Base-by-base conservation (phyloP, 2,797 vertebrate genomes). In the Martes flavigula region DNA sequence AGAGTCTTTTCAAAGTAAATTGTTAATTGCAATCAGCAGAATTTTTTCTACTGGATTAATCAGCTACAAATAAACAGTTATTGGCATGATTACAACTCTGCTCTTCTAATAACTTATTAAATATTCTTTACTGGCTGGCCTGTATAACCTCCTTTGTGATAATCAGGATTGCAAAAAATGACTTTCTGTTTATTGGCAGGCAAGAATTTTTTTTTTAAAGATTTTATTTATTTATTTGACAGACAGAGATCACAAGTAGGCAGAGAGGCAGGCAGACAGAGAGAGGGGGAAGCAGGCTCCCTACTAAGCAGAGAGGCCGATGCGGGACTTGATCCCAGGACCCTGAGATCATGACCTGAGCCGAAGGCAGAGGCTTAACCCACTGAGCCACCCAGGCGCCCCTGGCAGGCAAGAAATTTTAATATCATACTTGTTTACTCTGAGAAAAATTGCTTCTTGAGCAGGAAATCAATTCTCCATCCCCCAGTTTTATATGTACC, bases 81-180 rank as follows among this genome's bases (percentile, higher is more conserved):
- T 66, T 48, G 13, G 8, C 30, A 84, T 73, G 40, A 83, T 75
- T 95, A 84, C n/a, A 93, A 4, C 15, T 82, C 68, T 94, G 5
- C 30, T 48, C 20, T 58, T 95, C 17, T 64, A 87, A 38, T 64
- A 94, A 93, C 60, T 86, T 66, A 86, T 35, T 93, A 70, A 96
- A 62, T 77, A 66, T 88, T 90, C 58, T 90, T 95, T 73, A 68
- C 14, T 79, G 21, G 46, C 54, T 64, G 18, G 2, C 64, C 20
- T 66, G 20, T 75, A 40, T 89, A 84, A 77, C 10, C 82, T 70
- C 84, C 21, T 35, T 10, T 68, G 94, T 25, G 91, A 13, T 23
- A 77, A 70, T 86, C 60, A 38, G 13, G 5, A 87, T n/a, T 77
- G 30, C 18, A 84, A 68, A 75, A 86, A 82, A 64, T 84, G 18